Conservation (phyloP, 2,888 invertebrate species). For the Junonia oenone region DNA sequence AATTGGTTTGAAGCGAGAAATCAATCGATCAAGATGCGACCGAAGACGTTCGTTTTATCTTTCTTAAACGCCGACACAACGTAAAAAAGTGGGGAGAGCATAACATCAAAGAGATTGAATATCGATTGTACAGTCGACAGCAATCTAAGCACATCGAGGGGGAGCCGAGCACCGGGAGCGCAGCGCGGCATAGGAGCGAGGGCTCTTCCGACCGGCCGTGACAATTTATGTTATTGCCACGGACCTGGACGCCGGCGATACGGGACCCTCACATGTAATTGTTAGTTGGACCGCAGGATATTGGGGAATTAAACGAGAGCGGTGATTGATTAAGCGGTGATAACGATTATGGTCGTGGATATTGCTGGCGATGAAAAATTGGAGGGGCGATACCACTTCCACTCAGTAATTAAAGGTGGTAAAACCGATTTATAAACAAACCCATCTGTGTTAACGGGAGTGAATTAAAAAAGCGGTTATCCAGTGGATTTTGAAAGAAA, state of each 20-base stretch:
- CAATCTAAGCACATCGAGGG: slow-evolving; percentile 46
- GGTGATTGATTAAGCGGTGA: slow-evolving; percentile 72
- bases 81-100: slow-evolving; percentile 68
- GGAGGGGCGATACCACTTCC: slow-evolving; percentile 36
- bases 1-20: slow-evolving; percentile 8
- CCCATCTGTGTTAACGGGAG: slow-evolving; percentile 40
- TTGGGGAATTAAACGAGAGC: slow-evolving; percentile 72
- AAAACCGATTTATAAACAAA: slow-evolving; percentile 45
- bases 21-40: slow-evolving; percentile 26
- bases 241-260: slow-evolving; percentile 61
- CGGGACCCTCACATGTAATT: slow-evolving; percentile 73
- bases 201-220: slow-evolving; percentile 64
- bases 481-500: slow-evolving; percentile 37
- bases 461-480: slow-evolving; percentile 48
- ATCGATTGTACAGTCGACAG: slow-evolving; percentile 75
- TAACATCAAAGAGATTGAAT: slow-evolving; percentile 78
- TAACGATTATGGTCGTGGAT: slow-evolving; percentile 59
- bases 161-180: slow-evolving; percentile 21
- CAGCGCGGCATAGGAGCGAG: slow-evolving; percentile 29
- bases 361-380: slow-evolving; percentile 57
- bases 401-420: slow-evolving; percentile 37
- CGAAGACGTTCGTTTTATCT: slow-evolving; percentile 40
- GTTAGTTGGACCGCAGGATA: slow-evolving; percentile 75
- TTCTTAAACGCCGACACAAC: slow-evolving; percentile 67
- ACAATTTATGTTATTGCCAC: slow-evolving; percentile 77